Conservation (phyloP, 2,113 vertebrate genomes). For the Nothocercus nigrocapillus region DNA sequence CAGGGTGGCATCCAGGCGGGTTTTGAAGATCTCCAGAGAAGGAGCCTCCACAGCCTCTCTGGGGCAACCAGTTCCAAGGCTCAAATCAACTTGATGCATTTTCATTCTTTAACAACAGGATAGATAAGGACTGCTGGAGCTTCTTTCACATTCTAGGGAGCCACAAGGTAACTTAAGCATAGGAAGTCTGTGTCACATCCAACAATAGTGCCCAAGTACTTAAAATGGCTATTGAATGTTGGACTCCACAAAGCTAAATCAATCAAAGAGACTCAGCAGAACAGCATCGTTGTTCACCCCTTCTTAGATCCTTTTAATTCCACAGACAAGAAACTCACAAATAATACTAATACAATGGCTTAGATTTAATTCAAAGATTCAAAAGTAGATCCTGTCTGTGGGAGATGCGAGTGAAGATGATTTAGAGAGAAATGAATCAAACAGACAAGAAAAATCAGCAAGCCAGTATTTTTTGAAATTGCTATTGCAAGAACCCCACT, state of each 20-base stretch:
- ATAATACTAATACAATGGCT: neutral
- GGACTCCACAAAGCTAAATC: neutral
- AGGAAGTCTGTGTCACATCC: neutral
- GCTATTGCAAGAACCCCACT: neutral
- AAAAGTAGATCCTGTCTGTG: neutral
- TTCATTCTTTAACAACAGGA: constrained; percentile 28
- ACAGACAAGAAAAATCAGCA: neutral
- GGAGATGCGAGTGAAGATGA: neutral
- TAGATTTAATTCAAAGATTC: neutral
- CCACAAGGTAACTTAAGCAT: neutral
- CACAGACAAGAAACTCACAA: neutral
- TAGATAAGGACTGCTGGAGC: constrained; percentile 8
- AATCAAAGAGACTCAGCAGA: neutral
- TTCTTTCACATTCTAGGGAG: neutral
- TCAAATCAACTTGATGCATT: neutral
- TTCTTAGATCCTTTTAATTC: neutral
- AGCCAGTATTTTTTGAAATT: neutral
- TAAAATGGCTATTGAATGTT: neutral
- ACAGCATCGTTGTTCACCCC: neutral
- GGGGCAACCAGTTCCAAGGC: no score
- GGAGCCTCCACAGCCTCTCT: no score
- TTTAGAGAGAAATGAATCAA: neutral
- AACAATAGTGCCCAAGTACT: neutral
- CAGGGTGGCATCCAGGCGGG: no score
- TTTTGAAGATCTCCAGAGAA: no score